Base-by-base conservation (phyloP, 2,797 vertebrate genomes). In the Trichosurus vulpecula region DNA sequence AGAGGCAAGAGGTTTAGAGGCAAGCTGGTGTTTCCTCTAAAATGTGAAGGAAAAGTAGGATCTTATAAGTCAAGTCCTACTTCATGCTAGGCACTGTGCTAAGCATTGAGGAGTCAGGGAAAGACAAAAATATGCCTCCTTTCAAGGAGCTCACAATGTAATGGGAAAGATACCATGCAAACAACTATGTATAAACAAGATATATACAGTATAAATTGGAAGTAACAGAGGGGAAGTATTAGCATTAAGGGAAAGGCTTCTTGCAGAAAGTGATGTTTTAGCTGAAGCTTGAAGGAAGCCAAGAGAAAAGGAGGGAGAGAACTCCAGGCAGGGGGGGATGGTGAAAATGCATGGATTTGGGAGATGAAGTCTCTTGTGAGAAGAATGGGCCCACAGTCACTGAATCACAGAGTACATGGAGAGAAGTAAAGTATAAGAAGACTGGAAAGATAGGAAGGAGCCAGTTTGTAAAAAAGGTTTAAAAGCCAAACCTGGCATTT, bases 141-240 rank as follows among this genome's bases (percentile, higher is more conserved):
- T 29, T 92, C 66, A 4, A 52, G 61, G 35, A 55, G 29, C 29
- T 56, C 89, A 41, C 19, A 92, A 16, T 61, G 54, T 52, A 55
- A 92, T 35, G 66, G 54, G 74, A 53, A 12, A 95, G 57, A 95
- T 9, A 92, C 52, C 52, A 56, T 92, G 5, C 55, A 51, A 91
- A 35, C 30, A 95, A 92, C 8, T 91, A 81, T 3, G 11, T 6
- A 56, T 41, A 58, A 96, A 92, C 58, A 90, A 94, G 90, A 41
- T 52, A 58, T 25, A 51, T 29, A 12, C 10, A 12, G 9, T 87
- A 87, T 51, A 12, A 87, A 29, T 47, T 92, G 52, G 90, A 91
- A 81, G 53, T 91, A 93, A 81, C 16, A 56, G 87, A 66, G 54
- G 14, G 30, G 57, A 95, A 93, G 25, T 8, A 1, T 19, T 92